phyloP scores from a whole-genome alignment of 1,140 invertebrate genomes.

The Mya arenaria region DNA sequence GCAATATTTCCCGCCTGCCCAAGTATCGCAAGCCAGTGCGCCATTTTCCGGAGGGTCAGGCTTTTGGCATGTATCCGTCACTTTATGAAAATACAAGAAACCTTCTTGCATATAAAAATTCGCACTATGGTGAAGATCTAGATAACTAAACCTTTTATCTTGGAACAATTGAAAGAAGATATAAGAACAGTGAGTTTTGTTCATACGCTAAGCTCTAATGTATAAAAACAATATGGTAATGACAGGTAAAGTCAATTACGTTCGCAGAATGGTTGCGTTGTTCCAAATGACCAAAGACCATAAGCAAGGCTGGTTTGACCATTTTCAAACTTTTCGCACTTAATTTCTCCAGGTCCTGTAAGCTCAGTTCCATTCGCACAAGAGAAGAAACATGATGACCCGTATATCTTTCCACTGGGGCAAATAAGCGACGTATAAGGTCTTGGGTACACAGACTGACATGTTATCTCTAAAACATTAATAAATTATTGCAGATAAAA shows the following conservation, averaged over 20 bases:
- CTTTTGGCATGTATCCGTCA: neutral
- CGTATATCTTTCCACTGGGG: neutral
- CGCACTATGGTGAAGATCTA: too few species aligned
- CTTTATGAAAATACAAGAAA: neutral
- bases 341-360: neutral
- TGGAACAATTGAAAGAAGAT: too few species aligned
- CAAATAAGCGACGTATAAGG: conserved; percentile 8
- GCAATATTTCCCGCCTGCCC: neutral
- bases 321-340: neutral
- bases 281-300: conserved; percentile 4
- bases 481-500: neutral
- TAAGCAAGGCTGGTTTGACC: neutral
- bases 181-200: too few species aligned
- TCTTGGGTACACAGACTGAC: neutral
- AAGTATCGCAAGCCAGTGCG: neutral
- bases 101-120: too few species aligned
- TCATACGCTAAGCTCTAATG: too few species aligned
- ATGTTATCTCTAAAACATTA: neutral
- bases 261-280: conserved; percentile 26
- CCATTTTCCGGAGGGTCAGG: neutral
- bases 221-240: too few species aligned
- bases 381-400: neutral
- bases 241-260: neutral
- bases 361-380: neutral
- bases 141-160: too few species aligned